These are phyloP conservation scores for Leucozona laternaria DNA, from an alignment of 2,888 invertebrate genomes.

Conservation along the genomic window DNA sequence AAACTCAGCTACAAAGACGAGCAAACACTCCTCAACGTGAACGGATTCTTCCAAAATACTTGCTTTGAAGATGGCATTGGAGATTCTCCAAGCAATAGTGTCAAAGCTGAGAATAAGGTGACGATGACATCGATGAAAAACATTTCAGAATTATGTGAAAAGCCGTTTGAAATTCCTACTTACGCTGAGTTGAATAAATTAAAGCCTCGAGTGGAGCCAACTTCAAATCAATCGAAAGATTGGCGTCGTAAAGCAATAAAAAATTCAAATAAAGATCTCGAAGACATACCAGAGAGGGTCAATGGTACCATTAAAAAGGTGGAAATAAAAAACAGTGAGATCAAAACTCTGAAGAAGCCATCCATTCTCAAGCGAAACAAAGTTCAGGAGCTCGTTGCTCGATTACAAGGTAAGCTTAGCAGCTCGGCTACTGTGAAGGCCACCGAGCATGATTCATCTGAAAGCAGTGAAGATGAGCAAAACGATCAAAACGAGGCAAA, in stretches of 20 bases:
- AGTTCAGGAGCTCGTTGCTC: constrained; percentile 80
- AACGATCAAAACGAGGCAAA: constrained; percentile 58
- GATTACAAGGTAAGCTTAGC: constrained; percentile 78
- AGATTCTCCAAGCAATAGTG: constrained; percentile 76
- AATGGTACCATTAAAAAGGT: constrained; percentile 75
- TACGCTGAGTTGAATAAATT: constrained; percentile 65
- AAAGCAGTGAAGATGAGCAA: constrained; percentile 86
- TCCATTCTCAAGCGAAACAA: constrained; percentile 77
- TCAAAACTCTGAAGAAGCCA: constrained; percentile 79
- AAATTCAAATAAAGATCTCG: constrained; percentile 62
- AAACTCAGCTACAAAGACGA: constrained; percentile 74
- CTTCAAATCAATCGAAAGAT: constrained; percentile 53
- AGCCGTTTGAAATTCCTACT: constrained; percentile 70
- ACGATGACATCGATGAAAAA: constrained; percentile 67
- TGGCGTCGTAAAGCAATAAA: constrained; percentile 69
- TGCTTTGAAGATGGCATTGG: constrained; percentile 76
- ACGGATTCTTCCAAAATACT: constrained; percentile 77
- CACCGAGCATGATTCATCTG: constrained; percentile 80
- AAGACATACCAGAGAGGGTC: constrained; percentile 52
- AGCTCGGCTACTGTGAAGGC: constrained; percentile 48
- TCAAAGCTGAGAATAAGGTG: constrained; percentile 75
- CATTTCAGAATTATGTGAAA: constrained; percentile 76
- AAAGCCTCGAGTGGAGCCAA: constrained; percentile 42
- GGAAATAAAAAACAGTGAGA: constrained; percentile 78
- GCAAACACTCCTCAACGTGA: constrained; percentile 58